Conservation (phyloP, 2,888 invertebrate species). For the Thymelicus sylvestris region DNA sequence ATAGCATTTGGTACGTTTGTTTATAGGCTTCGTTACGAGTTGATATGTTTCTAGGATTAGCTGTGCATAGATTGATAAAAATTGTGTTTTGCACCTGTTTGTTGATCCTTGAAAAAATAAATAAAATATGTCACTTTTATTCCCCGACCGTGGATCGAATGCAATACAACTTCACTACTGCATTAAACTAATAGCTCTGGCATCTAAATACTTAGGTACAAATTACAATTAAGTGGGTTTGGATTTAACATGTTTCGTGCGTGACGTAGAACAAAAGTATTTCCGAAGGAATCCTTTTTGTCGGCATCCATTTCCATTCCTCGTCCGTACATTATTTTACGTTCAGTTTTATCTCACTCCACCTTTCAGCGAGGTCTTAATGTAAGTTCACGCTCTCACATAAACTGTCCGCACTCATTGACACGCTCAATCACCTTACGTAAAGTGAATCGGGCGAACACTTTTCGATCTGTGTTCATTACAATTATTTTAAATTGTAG, state of each 20-base stretch:
- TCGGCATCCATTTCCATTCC: constrained; percentile 37
- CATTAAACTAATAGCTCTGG: too few species aligned
- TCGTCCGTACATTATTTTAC: constrained; percentile 45
- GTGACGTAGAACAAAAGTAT: background rate
- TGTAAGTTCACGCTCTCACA: constrained; percentile 31
- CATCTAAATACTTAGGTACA: too few species aligned
- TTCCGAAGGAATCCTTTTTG: constrained; percentile 32
- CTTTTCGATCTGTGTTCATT: background rate
- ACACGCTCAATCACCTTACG: constrained; percentile 29
- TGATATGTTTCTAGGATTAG: too few species aligned
- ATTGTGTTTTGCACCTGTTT: too few species aligned
- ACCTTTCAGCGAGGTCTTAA: constrained; percentile 35
- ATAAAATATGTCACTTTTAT: too few species aligned
- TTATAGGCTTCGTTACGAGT: too few species aligned
- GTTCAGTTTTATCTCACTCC: constrained; percentile 50
- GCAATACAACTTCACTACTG: too few species aligned
- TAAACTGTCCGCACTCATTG: constrained; percentile 33
- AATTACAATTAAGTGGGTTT: background rate
- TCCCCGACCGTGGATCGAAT: too few species aligned
- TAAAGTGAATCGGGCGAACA: constrained; percentile 13
- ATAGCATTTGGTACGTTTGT: too few species aligned
- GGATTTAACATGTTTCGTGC: background rate
- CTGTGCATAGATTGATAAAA: too few species aligned
- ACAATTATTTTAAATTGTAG: background rate
- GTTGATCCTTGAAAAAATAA: too few species aligned